phyloP scores from a whole-genome alignment of 2,888 invertebrate genomes.

The Agrotis clavis region DNA sequence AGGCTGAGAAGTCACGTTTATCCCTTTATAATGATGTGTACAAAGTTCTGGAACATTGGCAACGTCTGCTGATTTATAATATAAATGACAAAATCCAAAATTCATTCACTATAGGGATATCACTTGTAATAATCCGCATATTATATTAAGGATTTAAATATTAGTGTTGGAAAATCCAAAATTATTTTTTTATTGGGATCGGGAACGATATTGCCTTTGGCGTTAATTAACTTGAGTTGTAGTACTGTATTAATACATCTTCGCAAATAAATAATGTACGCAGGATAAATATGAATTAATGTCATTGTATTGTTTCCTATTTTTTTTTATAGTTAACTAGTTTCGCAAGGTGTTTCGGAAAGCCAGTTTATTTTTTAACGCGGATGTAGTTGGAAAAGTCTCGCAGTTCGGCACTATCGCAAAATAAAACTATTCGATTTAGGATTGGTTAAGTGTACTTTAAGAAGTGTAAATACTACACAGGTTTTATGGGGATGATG shows the following conservation, averaged over 20 bases:
- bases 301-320: slow-evolving; percentile 43
- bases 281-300: slow-evolving; percentile 33
- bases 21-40: slow-evolving; percentile 61
- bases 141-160: slow-evolving; percentile 65
- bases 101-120: slow-evolving; percentile 60
- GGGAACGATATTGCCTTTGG: slow-evolving; percentile 57
- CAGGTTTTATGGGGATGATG: slow-evolving; percentile 71
- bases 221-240: slow-evolving; percentile 56
- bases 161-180: slow-evolving; percentile 73
- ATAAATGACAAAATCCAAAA: slow-evolving; percentile 54
- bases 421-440: slow-evolving; percentile 81
- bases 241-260: slow-evolving; percentile 40
- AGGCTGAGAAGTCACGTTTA: slow-evolving; percentile 36
- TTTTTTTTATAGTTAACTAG: slow-evolving; percentile 54
- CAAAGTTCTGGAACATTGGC: slow-evolving; percentile 65
- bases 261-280: slow-evolving; percentile 58
- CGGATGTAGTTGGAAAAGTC: slow-evolving; percentile 77
- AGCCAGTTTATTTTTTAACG: slow-evolving; percentile 74
- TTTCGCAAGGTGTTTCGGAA: slow-evolving; percentile 63
- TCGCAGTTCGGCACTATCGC: slow-evolving; percentile 83
- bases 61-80: slow-evolving; percentile 43
- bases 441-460: slow-evolving; percentile 83
- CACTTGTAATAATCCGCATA: slow-evolving; percentile 67
- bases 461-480: slow-evolving; percentile 89
- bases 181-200: slow-evolving; percentile 77